Evolutionary conservation across 1,140 invertebrate species (phyloP).

Genomic region (Panagrolaimus sp.): DNA sequence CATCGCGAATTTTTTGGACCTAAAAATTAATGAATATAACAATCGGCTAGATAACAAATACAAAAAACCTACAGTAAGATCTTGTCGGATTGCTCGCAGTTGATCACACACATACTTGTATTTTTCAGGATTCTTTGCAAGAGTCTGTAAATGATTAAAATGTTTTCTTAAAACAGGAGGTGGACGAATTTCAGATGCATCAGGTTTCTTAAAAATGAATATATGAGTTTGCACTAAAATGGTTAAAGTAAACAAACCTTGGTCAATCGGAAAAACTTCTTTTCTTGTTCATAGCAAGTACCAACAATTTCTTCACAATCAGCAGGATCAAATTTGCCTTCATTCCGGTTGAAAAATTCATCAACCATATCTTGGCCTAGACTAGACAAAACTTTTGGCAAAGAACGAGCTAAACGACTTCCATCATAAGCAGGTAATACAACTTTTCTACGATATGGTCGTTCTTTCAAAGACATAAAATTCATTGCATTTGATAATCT

Average conservation of each 20-base stretch:
- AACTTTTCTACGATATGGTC: slow-evolving; percentile 6
- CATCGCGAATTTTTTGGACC: slow-evolving; percentile 87
- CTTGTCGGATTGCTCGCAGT: slow-evolving; percentile 92
- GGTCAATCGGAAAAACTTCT: slow-evolving; percentile 85
- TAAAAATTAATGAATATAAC: slow-evolving; percentile 59
- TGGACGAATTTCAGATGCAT: slow-evolving; percentile 12
- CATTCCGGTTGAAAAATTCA: slow-evolving; percentile 6
- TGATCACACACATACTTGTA: slow-evolving; percentile 95
- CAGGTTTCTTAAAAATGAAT: neutral
- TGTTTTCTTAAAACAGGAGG: neutral
- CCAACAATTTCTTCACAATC: slow-evolving; percentile 68
- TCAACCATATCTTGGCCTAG: neutral
- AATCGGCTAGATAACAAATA: neutral
- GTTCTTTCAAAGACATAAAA: neutral
- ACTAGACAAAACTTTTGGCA: neutral
- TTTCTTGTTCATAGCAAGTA: slow-evolving; percentile 83
- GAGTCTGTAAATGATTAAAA: slow-evolving; percentile 63
- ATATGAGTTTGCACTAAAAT: slow-evolving; percentile 58
- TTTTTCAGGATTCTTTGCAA: slow-evolving; percentile 81
- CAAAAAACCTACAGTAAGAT: slow-evolving; percentile 75
- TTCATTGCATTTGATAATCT: neutral
- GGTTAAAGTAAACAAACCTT: slow-evolving; percentile 69
- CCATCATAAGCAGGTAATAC: neutral
- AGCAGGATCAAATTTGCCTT: neutral
- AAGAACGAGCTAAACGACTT: slow-evolving; percentile 9